Conservation (phyloP, 30 jellyfish, hydroid and myxozoan species). For the Mastigias papua region DNA sequence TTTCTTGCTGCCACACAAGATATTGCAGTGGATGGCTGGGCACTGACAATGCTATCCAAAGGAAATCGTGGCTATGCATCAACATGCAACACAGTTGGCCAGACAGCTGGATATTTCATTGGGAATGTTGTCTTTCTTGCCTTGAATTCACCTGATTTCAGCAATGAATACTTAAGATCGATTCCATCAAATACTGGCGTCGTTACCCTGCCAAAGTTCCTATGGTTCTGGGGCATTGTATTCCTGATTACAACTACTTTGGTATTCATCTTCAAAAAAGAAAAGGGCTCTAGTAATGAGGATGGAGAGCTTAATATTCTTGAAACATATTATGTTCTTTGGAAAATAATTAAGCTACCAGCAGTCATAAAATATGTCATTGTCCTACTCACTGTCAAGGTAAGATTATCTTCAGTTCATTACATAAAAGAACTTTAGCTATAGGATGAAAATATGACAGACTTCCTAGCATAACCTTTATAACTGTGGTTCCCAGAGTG, state of each 20-base stretch:
- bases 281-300: slow-evolving; percentile 28
- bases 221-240: slow-evolving; percentile 95
- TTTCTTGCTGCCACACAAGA: slow-evolving; percentile 99
- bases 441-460: no score
- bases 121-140: slow-evolving; percentile 98
- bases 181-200: slow-evolving; percentile 78
- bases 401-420: slow-evolving; percentile 18
- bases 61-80: slow-evolving; percentile 96
- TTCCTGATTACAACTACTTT: slow-evolving; percentile 85
- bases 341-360: slow-evolving; percentile 88
- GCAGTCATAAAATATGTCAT: slow-evolving; percentile 85
- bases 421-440: no score
- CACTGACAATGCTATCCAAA: slow-evolving; percentile 87
- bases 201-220: slow-evolving; percentile 89
- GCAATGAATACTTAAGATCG: slow-evolving; percentile 82
- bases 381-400: slow-evolving; percentile 90
- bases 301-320: slow-evolving; percentile 84
- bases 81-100: slow-evolving; percentile 99
- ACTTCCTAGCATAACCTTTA: no score
- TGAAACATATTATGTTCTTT: slow-evolving; percentile 76
- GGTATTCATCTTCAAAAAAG: slow-evolving; percentile 90
- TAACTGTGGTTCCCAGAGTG: no score
- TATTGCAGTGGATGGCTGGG: slow-evolving; percentile 99
- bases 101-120: slow-evolving; percentile 96
- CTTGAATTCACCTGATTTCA: slow-evolving; percentile 86